A percentile compares a stretch with the other conserved stretches of the same genome.
Conservation (phyloP, 2,888 invertebrate species). For the Lysandra bellargus region DNA sequence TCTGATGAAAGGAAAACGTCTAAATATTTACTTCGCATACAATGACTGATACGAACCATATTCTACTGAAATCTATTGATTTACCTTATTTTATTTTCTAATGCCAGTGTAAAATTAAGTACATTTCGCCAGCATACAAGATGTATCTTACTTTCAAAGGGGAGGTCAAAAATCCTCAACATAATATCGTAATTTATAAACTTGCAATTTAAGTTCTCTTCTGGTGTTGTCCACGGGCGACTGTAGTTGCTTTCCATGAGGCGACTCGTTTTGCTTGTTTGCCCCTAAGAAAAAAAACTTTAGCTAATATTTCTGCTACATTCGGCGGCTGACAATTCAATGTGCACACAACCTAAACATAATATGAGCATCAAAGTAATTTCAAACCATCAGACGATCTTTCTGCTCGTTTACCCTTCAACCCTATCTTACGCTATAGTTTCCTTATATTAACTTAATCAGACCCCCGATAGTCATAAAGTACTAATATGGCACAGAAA, state of each 20-base stretch:
- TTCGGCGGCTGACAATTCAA: not conserved
- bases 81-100: not conserved
- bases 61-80: not conserved
- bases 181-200: too few species aligned
- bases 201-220: too few species aligned
- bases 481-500: not conserved
- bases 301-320: not conserved
- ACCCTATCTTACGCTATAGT: not conserved
- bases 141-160: too few species aligned
- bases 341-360: not conserved
- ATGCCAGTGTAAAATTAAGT: not conserved
- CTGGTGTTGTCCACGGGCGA: too few species aligned
- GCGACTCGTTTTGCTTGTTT: too few species aligned
- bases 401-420: not conserved
- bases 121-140: not conserved
- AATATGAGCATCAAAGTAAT: not conserved
- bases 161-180: too few species aligned
- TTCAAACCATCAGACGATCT: not conserved
- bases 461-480: not conserved
- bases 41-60: constrained; percentile 9
- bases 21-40: not conserved
- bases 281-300: too few species aligned
- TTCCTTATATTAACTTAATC: constrained; percentile 2
- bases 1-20: constrained; percentile 9
- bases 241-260: too few species aligned